A percentile compares a stretch with the other conserved stretches of the same genome.
Evolutionary conservation across 2,888 invertebrate genomes (phyloP).

Genomic region (Augiades crinisus): DNA sequence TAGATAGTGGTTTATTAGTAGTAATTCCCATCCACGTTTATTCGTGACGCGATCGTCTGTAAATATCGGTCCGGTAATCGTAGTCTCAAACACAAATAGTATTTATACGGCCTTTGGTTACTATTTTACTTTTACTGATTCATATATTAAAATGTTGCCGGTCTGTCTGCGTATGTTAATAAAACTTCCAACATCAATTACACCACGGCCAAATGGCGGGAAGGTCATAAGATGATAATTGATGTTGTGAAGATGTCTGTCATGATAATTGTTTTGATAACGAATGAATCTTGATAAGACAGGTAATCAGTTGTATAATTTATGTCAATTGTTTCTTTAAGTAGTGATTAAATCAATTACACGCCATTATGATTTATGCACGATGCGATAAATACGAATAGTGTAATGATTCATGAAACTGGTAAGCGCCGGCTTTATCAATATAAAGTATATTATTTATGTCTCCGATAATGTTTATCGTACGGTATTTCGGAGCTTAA

Average conservation of each 20-base stretch:
- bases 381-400: not conserved
- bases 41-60: conserved; percentile 54
- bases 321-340: not conserved
- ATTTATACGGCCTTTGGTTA: too few relatives aligned
- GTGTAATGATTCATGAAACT: conserved; percentile 2
- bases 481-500: not conserved
- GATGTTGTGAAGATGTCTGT: not conserved
- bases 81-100: conserved; percentile 28
- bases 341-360: conserved; percentile 3
- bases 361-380: conserved; percentile 7
- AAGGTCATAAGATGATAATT: not conserved
- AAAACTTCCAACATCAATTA: too few relatives aligned
- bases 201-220: not conserved
- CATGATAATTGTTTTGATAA: not conserved
- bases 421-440: not conserved
- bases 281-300: not conserved
- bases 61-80: conserved; percentile 57
- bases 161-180: too few relatives aligned
- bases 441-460: not conserved
- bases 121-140: too few relatives aligned
- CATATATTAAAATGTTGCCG: too few relatives aligned
- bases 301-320: conserved; percentile 1
- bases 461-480: not conserved
- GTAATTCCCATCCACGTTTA: conserved; percentile 50
- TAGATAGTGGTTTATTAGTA: conserved; percentile 39